Evolutionary conservation across 1,140 invertebrate species (phyloP).

Genomic region (Achatina immaculata): DNA sequence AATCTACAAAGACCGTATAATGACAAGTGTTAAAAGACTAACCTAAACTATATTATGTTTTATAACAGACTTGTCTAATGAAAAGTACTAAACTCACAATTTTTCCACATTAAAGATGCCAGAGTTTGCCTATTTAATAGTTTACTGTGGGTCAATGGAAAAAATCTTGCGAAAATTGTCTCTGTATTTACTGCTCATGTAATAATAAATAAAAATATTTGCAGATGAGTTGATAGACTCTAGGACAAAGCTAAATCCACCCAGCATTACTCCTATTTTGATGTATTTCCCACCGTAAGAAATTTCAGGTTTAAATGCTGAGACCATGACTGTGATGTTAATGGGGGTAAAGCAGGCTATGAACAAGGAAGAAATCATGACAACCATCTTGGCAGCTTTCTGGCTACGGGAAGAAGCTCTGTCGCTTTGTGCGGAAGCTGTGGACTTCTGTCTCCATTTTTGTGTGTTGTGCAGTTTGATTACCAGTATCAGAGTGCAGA

Average conservation of each 20-base stretch:
- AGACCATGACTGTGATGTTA: neutral
- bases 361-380: neutral
- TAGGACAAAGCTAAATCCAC: conserved; percentile 4
- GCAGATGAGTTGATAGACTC: conserved; percentile 19
- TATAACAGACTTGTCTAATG: no score
- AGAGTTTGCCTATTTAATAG: no score
- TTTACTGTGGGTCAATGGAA: no score
- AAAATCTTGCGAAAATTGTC: neutral
- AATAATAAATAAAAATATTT: conserved; percentile 27
- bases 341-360: conserved; percentile 16
- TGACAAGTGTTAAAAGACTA: no score
- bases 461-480: neutral
- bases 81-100: no score
- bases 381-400: conserved; percentile 17
- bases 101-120: no score
- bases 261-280: neutral
- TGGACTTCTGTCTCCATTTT: conserved; percentile 3
- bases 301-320: neutral
- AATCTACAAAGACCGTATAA: no score
- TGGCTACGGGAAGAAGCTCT: neutral
- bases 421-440: neutral
- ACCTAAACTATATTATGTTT: no score
- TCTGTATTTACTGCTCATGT: conserved; percentile 19
- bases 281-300: neutral
- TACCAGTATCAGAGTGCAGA: neutral